A percentile compares a stretch with the other conserved stretches of the same genome.
Evolutionary conservation across 2,888 invertebrate genomes (phyloP).

Genomic region (Microctonus brassicae): DNA sequence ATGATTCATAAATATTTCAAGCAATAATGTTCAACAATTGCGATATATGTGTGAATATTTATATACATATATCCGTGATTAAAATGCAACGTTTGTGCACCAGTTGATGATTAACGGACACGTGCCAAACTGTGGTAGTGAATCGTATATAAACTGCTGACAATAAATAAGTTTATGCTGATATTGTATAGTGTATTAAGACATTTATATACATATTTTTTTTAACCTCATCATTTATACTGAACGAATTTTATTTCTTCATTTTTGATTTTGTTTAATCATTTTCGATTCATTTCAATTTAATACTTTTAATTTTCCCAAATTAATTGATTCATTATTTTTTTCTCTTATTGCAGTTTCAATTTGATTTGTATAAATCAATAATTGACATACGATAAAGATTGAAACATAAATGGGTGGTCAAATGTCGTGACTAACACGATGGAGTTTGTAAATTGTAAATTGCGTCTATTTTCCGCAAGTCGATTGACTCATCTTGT

Average conservation of each 20-base stretch:
- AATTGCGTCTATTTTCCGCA: background rate
- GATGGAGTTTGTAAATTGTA: slow-evolving; percentile 12
- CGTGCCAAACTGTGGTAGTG: slow-evolving; percentile 26
- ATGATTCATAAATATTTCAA: background rate
- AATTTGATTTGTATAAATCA: background rate
- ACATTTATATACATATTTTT: background rate
- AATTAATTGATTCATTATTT: too few relatives aligned
- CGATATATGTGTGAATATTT: background rate
- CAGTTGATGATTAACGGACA: slow-evolving; percentile 33
- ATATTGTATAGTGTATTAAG: background rate
- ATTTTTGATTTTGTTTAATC: background rate
- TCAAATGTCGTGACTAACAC: slow-evolving; percentile 6
- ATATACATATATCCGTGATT: background rate
- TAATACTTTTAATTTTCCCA: too few relatives aligned
- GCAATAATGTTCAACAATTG: background rate
- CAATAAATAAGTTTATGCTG: slow-evolving; percentile 6
- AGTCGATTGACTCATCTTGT: slow-evolving; percentile 32
- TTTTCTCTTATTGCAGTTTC: too few relatives aligned
- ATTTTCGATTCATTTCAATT: background rate
- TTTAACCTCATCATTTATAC: background rate
- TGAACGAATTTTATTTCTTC: background rate
- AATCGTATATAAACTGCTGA: slow-evolving; percentile 31
- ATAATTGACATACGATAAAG: background rate
- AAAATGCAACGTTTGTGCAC: slow-evolving; percentile 14
- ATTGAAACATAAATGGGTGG: slow-evolving; percentile 9